Evolutionary conservation across 1,140 invertebrate species (phyloP).

Genomic region (Subanguina moxae): DNA sequence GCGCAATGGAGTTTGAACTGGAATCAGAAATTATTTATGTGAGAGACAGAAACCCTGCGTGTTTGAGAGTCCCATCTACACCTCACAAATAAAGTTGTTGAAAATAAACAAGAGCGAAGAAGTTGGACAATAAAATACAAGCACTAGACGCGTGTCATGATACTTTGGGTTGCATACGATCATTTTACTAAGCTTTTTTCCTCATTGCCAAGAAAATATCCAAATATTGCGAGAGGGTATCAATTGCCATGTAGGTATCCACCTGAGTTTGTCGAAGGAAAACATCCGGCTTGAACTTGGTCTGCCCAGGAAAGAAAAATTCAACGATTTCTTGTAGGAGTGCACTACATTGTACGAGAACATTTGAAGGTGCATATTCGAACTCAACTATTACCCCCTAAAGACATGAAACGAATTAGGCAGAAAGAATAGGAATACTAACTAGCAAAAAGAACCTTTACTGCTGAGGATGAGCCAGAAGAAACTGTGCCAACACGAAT

Average conservation of each 20-base stretch:
- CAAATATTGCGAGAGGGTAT: constrained; percentile 39
- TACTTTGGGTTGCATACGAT: background rate
- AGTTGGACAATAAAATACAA: too few species aligned
- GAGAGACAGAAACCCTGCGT: background rate
- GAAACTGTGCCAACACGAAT: constrained; percentile 41
- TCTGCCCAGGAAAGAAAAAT: constrained; percentile 37
- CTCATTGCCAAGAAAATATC: constrained; percentile 35
- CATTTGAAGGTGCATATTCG: constrained; percentile 38
- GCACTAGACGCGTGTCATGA: too few species aligned
- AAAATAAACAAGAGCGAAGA: too few species aligned
- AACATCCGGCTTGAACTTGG: constrained; percentile 19
- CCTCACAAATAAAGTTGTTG: too few species aligned
- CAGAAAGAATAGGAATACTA: too few species aligned
- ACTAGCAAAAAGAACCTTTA: constrained; percentile 19
- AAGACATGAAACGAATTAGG: constrained; percentile 7
- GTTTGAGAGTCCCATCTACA: too few species aligned
- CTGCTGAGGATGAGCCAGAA: constrained; percentile 23
- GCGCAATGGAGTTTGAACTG: background rate
- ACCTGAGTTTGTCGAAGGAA: constrained; percentile 15
- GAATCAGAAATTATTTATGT: background rate
- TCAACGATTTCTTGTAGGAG: constrained; percentile 30
- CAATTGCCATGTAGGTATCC: constrained; percentile 37
- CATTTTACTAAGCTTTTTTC: constrained; percentile 23
- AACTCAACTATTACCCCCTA: constrained; percentile 40
- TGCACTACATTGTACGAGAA: constrained; percentile 26